Evolutionary conservation across 1,140 invertebrate species (phyloP).

Genomic region (Batillaria attramentaria): DNA sequence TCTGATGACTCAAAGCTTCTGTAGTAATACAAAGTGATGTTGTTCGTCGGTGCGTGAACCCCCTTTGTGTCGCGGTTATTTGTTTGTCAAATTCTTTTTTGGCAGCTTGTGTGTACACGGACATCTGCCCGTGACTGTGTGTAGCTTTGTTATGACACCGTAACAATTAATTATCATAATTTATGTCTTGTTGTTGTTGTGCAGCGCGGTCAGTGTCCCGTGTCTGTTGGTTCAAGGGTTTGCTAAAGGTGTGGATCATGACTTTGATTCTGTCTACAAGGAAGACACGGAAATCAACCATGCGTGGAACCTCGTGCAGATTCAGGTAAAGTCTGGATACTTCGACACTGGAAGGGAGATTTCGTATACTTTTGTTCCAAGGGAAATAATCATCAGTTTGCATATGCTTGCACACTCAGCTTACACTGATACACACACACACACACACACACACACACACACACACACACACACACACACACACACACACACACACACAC

Average conservation of each 20-base stretch:
- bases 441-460: not conserved
- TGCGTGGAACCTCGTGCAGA: conserved; percentile 62
- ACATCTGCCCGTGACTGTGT: no score
- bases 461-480: not conserved
- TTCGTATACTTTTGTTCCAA: no score
- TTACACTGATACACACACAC: not conserved
- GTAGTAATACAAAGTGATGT: no score
- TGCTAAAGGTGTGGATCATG: conserved; percentile 97
- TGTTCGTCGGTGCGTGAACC: no score
- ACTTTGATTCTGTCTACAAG: conserved; percentile 93
- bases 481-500: not conserved
- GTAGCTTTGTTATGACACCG: no score
- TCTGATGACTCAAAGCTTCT: no score
- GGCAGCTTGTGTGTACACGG: no score
- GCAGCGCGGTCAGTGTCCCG: conserved; percentile 83
- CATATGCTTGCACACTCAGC: not conserved
- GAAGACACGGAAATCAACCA: conserved; percentile 84
- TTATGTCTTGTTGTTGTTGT: not conserved
- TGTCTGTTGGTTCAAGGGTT: conserved; percentile 98
- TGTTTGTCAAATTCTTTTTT: not conserved
- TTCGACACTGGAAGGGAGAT: no score
- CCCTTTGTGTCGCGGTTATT: not conserved
- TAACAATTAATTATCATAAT: not conserved
- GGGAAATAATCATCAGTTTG: no score
- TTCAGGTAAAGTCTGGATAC: no score